Conservation (phyloP, 1,140 invertebrate species). For the Atta cephalotes region DNA sequence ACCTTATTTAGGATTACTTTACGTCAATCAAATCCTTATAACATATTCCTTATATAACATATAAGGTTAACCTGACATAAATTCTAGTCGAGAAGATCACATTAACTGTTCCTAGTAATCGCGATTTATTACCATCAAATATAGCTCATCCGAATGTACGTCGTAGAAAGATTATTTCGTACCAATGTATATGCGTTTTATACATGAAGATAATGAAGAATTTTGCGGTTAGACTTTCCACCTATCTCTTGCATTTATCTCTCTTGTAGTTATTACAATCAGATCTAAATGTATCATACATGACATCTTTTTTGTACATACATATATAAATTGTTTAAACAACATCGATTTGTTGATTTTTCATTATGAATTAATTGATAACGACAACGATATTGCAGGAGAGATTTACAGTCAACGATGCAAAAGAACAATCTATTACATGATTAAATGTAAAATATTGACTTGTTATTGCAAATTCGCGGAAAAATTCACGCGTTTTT, state of each 20-base stretch:
- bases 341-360: not conserved
- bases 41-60: too few relatives aligned
- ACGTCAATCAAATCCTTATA: too few relatives aligned
- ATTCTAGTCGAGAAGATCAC: not conserved
- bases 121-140: not conserved
- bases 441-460: not conserved
- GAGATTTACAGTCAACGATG: not conserved
- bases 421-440: not conserved
- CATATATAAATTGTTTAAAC: not conserved
- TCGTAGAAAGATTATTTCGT: not conserved
- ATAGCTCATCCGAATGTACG: not conserved
- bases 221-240: constrained; percentile 20
- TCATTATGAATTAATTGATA: not conserved
- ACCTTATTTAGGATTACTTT: too few relatives aligned
- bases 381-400: not conserved
- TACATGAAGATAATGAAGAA: constrained; percentile 9
- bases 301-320: not conserved
- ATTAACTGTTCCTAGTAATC: not conserved
- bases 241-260: constrained; percentile 16
- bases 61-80: too few relatives aligned
- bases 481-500: not conserved
- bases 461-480: not conserved
- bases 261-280: not conserved
- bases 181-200: not conserved
- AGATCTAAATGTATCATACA: not conserved